phyloP scores from a whole-genome alignment of 2,113 vertebrate genomes.

The Serilophus lunatus region DNA sequence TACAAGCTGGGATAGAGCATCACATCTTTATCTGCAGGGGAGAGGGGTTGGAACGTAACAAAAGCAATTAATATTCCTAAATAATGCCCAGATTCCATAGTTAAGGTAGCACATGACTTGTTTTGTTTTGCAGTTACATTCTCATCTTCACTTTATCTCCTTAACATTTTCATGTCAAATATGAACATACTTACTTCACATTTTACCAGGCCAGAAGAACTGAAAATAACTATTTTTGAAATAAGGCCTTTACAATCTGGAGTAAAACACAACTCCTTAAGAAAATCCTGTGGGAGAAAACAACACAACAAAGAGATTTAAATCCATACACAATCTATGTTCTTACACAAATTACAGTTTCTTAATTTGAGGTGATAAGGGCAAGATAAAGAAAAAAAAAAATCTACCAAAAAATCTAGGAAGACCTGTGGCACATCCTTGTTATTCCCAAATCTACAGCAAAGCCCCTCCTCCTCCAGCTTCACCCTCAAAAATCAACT shows the following conservation, averaged over 20 bases:
- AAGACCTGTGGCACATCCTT: neutral
- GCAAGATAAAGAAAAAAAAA: neutral
- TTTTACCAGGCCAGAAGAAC: conserved; percentile 83
- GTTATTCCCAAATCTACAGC: neutral
- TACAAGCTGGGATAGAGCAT: neutral
- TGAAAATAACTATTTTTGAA: conserved; percentile 84
- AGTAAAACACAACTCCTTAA: conserved; percentile 87
- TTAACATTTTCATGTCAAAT: neutral
- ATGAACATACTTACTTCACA: conserved; percentile 79
- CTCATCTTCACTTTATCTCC: neutral
- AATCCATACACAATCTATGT: neutral
- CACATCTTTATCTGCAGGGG: neutral
- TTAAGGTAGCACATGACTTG: neutral
- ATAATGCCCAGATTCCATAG: neutral
- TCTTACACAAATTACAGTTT: neutral
- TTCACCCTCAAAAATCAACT: neutral
- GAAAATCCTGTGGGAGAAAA: conserved; percentile 81
- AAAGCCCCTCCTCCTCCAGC: neutral
- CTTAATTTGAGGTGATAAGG: neutral
- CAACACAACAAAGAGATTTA: neutral
- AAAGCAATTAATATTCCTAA: neutral
- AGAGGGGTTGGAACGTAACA: neutral
- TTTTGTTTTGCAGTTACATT: neutral
- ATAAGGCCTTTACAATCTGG: conserved; percentile 89
- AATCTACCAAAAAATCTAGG: neutral